Evolutionary conservation across 1,140 invertebrate genomes (phyloP), one percentile per base, ranked within the genome.

Genomic region (Drosophila kohkoa): DNA sequence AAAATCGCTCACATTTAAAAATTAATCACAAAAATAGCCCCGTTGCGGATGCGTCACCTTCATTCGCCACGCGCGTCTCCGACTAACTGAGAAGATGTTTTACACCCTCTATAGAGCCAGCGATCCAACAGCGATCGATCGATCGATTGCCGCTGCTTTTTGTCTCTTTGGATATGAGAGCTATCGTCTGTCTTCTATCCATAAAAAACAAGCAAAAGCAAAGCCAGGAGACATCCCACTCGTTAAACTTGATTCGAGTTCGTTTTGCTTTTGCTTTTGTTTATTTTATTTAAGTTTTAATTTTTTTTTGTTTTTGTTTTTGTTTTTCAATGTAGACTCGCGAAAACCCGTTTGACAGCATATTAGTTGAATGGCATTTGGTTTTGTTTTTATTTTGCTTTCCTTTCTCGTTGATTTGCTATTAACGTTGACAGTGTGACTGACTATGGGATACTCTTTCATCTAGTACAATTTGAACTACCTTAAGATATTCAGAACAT

Each of bases 21-120:
- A 66, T 57, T 73, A 79, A 82, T 74, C 63, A 77, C 79, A 52
- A 82, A 88, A 87, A 87, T 88, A 87, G 72, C 58, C 68, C 46
- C 60, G 45, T 16, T 48, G 15, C 43, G 65, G 71, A 83, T 79
- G 73, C 77, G 83, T 88, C 69, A 79, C 75, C 77, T 69, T 72
- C 66, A 35, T 64, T 54, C 77, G 58, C 32, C 58, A 65, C 54
- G 57, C 76, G 80, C 57, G 72, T 57, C 41, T 51, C 67, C 49
- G 51, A 72, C 52, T 79, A 66, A 81, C 82, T 78, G 70, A 86
- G 30, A 20, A 62, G 16, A 82, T 79, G 76, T 75, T 52, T 79
- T 73, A 76, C 83, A 38, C 51, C 51, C 51, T 32, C 51, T 5
- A 54, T 11, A 54, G 28, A 54, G n/a, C 57, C 58, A 58, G 5